Conservation (phyloP, 2,797 vertebrate species). For the Gymnopithys bicolor region DNA sequence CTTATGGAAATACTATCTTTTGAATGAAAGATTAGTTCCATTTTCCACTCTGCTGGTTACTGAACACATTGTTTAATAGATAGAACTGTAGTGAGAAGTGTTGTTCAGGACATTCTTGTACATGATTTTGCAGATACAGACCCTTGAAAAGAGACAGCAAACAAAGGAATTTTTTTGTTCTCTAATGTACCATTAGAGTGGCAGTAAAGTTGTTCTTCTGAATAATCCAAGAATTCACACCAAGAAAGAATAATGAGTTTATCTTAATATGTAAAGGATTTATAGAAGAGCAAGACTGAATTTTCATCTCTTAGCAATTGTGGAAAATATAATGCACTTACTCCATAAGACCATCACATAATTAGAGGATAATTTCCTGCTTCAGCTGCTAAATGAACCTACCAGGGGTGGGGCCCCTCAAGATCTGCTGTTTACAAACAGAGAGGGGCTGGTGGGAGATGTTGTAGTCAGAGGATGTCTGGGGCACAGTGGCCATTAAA, state of each 20-base stretch:
- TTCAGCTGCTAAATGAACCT: too few relatives aligned
- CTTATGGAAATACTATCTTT: not conserved
- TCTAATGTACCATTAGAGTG: not conserved
- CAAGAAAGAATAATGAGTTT: not conserved
- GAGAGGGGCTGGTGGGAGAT: too few relatives aligned
- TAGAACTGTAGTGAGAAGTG: not conserved
- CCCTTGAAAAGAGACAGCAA: not conserved
- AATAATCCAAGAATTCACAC: not conserved
- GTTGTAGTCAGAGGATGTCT: too few relatives aligned
- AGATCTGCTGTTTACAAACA: too few relatives aligned
- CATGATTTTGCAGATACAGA: not conserved
- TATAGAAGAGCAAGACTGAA: not conserved
- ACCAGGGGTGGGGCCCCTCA: too few relatives aligned
- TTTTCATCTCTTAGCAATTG: not conserved
- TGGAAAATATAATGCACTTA: not conserved
- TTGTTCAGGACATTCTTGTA: not conserved
- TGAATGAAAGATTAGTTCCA: slow-evolving; percentile 8
- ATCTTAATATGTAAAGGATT: not conserved
- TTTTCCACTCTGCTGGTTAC: slow-evolving; percentile 16
- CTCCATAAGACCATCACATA: not conserved
- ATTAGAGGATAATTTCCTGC: too few relatives aligned
- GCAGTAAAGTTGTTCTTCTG: not conserved
- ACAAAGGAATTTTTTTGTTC: not conserved
- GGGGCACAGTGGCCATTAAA: too few relatives aligned
- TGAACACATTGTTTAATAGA: not conserved